These are phyloP conservation scores for Sarcophilus harrisii DNA, from an alignment of 2,797 vertebrate genomes.

Conservation along the genomic window DNA sequence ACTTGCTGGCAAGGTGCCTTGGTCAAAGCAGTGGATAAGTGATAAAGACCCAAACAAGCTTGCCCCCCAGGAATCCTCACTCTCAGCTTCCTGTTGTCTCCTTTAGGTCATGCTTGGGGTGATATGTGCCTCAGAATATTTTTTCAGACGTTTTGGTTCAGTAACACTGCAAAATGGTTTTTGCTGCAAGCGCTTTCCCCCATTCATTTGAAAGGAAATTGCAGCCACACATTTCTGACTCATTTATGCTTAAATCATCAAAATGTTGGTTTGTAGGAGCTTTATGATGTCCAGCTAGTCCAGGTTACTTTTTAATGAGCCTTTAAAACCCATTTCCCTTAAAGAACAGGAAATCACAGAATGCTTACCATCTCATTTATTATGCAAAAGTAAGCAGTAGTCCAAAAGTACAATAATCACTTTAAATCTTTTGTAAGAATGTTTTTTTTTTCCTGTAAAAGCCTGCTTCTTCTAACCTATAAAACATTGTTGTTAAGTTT, in stretches of 20 bases:
- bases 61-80: not conserved
- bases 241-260: slow-evolving; percentile 69
- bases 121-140: slow-evolving; percentile 58
- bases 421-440: slow-evolving; percentile 28
- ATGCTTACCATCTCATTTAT: slow-evolving; percentile 59
- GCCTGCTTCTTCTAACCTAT: slow-evolving; percentile 13
- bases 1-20: not conserved
- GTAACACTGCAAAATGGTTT: slow-evolving; percentile 71
- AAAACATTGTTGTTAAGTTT: slow-evolving; percentile 41
- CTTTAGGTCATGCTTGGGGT: slow-evolving; percentile 51
- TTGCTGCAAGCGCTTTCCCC: slow-evolving; percentile 63
- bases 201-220: slow-evolving; percentile 72
- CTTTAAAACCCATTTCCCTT: slow-evolving; percentile 59
- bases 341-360: slow-evolving; percentile 43
- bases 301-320: slow-evolving; percentile 65
- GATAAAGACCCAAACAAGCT: not conserved
- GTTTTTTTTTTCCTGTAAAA: slow-evolving; percentile 35
- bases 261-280: slow-evolving; percentile 62
- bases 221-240: slow-evolving; percentile 67
- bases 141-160: slow-evolving; percentile 74
- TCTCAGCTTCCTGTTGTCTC: slow-evolving; percentile 48
- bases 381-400: slow-evolving; percentile 56
- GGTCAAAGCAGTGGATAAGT: slow-evolving; percentile 45
- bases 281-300: slow-evolving; percentile 61
- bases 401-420: slow-evolving; percentile 33